These are phyloP conservation scores for Pedicia rivosa DNA, from an alignment of 2,888 invertebrate genomes.

Conservation along the genomic window DNA sequence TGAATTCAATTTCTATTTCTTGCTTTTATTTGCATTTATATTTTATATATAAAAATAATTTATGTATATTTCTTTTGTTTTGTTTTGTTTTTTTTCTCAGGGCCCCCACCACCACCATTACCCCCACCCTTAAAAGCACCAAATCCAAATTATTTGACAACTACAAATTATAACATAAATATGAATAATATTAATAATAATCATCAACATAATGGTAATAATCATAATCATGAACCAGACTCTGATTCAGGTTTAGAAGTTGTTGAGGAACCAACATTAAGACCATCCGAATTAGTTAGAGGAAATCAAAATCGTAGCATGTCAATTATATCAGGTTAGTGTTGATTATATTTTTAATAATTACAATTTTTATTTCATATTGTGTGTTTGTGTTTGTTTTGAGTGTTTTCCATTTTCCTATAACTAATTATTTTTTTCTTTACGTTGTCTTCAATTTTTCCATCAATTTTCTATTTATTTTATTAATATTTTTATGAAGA, in stretches of 20 bases:
- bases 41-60: too few species aligned
- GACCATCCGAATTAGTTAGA: conserved; percentile 46
- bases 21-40: too few species aligned
- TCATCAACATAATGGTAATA: conserved; percentile 5
- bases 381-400: too few species aligned
- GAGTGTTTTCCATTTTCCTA: too few species aligned
- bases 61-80: neutral
- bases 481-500: too few species aligned
- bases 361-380: too few species aligned
- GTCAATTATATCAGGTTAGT: conserved; percentile 36
- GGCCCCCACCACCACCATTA: conserved; percentile 47
- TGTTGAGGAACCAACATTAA: conserved; percentile 48
- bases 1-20: too few species aligned
- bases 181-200: conserved; percentile 13
- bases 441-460: too few species aligned
- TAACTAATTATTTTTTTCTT: too few species aligned
- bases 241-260: conserved; percentile 37
- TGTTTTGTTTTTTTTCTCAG: conserved; percentile 11
- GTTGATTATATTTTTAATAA: too few species aligned
- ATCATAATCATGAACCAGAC: conserved; percentile 15
- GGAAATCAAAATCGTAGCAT: conserved; percentile 39
- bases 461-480: too few species aligned
- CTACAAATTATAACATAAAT: conserved; percentile 11
- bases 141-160: conserved; percentile 7
- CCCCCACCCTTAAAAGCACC: conserved; percentile 29